phyloP scores from a whole-genome alignment of 2,888 invertebrate species.

The Xylota sylvarum region DNA sequence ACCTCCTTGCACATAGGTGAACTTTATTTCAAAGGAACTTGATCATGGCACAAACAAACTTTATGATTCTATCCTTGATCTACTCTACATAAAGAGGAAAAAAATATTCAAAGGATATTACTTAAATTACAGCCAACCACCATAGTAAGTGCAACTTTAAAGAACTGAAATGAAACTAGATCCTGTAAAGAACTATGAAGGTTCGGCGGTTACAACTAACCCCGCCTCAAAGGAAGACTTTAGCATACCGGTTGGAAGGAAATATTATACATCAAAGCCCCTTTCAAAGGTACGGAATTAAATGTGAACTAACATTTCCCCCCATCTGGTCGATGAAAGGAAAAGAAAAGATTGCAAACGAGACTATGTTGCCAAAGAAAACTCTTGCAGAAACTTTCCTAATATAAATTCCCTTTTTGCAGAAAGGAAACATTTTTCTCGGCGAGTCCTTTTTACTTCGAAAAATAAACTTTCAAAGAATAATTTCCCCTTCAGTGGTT shows the following conservation, averaged over 20 bases:
- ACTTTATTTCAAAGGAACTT: too few relatives aligned
- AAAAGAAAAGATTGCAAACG: conserved; percentile 18
- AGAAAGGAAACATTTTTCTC: conserved; percentile 39
- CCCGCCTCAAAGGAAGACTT: not conserved
- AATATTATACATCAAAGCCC: conserved; percentile 41
- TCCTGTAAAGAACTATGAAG: not conserved
- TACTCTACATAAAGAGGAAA: not conserved
- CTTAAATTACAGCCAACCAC: not conserved
- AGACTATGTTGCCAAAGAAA: conserved; percentile 29
- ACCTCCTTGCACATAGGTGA: too few relatives aligned
- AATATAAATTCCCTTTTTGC: conserved; percentile 63
- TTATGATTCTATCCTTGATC: not conserved
- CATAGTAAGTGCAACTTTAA: not conserved
- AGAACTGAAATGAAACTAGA: not conserved
- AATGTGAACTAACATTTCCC: conserved; percentile 43
- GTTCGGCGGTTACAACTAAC: conserved; percentile 37
- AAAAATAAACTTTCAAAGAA: conserved; percentile 65
- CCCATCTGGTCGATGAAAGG: not conserved
- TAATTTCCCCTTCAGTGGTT: conserved; percentile 68
- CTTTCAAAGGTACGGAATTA: conserved; percentile 64
- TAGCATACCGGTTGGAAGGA: conserved; percentile 2
- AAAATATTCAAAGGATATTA: not conserved
- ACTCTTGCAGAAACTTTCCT: conserved; percentile 50
- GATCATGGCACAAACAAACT: not conserved
- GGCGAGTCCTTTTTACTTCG: conserved; percentile 23